Percentiles rank a stretch among this genome's conserved stretches.
Conservation (phyloP, 2,113 vertebrate genomes). For the Pteropus alecto region DNA sequence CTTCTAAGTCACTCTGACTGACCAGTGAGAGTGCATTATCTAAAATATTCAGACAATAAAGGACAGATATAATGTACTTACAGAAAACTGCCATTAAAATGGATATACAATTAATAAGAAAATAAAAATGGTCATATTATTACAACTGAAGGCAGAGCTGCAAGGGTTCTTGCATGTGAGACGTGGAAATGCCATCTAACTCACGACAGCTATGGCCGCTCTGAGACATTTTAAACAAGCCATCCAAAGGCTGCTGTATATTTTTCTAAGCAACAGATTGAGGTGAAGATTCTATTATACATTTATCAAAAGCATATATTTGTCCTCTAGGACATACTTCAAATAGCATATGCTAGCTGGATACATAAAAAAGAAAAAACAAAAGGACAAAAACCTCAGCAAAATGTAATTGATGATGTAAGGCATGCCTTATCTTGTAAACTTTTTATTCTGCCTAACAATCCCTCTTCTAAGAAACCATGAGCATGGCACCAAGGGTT, state of each 20-base stretch:
- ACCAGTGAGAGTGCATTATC: not conserved
- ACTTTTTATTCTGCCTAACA: not conserved
- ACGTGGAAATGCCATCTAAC: not conserved
- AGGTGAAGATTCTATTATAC: not conserved
- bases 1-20: not conserved
- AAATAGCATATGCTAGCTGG: conserved; percentile 27
- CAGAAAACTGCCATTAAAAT: not conserved
- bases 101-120: not conserved
- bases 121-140: fast-evolving
- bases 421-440: not conserved
- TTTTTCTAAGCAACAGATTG: conserved; percentile 22
- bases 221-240: not conserved
- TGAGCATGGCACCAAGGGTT: not conserved
- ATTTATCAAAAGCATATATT: conserved; percentile 60
- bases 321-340: conserved; percentile 38
- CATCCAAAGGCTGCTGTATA: not conserved
- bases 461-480: not conserved
- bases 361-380: not conserved
- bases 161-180: not conserved
- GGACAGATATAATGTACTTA: not conserved
- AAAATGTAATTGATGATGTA: not conserved
- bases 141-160: not conserved
- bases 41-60: not conserved
- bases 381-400: not conserved
- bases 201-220: not conserved